These are phyloP conservation scores for Anguilla japonica DNA, from an alignment of 2,113 vertebrate species.

Conservation along the genomic window DNA sequence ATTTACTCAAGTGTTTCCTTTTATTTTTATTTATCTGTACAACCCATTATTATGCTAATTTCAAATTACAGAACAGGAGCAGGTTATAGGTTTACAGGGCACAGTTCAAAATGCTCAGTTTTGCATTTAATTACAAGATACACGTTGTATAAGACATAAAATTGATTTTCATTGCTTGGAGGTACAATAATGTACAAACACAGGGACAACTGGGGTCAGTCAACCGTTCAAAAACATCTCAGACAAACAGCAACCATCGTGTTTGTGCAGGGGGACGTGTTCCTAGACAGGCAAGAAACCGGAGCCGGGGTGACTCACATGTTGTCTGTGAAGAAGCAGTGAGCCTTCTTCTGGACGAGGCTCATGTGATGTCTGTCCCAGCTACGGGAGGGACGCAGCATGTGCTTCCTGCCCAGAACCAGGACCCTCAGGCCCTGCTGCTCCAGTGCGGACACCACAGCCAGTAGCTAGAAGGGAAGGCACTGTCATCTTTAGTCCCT, in stretches of 20 bases:
- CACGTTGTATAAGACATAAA: not conserved
- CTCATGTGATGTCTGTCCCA: constrained; percentile 79
- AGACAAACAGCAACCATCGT: too few relatives aligned
- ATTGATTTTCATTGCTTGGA: not conserved
- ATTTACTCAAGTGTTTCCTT: too few relatives aligned
- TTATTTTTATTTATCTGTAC: too few relatives aligned
- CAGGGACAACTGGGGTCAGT: not conserved
- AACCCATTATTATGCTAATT: too few relatives aligned
- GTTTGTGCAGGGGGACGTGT: too few relatives aligned
- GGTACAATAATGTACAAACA: not conserved
- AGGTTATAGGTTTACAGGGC: too few relatives aligned
- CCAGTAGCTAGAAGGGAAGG: constrained; percentile 73
- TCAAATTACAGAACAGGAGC: not conserved
- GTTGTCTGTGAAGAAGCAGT: constrained; percentile 93
- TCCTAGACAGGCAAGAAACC: not conserved
- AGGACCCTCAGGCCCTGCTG: constrained; percentile 73
- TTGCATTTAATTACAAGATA: not conserved
- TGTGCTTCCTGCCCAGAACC: constrained; percentile 93
- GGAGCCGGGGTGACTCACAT: constrained; percentile 72
- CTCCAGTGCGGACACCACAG: constrained; percentile 75
- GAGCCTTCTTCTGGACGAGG: constrained; percentile 76
- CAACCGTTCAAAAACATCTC: not conserved
- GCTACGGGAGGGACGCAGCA: constrained; percentile 66
- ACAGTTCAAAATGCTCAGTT: too few relatives aligned
- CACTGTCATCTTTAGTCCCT: not conserved